A percentile compares a stretch with the other conserved stretches of the same genome.
Evolutionary conservation across 2,797 vertebrate species (phyloP).

Genomic region (Thamnophis elegans): DNA sequence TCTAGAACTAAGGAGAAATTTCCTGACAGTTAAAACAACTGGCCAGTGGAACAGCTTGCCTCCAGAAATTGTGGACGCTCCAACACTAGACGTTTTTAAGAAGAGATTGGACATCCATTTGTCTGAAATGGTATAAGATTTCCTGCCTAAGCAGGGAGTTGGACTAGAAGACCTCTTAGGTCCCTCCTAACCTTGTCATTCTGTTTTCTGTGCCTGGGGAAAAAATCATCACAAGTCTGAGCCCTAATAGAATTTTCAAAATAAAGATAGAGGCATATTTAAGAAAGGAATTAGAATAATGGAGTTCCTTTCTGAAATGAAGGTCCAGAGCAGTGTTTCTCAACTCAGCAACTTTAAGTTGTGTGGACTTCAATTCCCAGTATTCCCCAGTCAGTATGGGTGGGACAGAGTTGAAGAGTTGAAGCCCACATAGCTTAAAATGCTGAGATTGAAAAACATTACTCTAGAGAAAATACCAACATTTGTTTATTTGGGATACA

Average conservation of each 20-base stretch:
- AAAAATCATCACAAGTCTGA: conserved; percentile 37
- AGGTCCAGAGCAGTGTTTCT: neutral
- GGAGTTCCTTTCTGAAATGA: conserved; percentile 34
- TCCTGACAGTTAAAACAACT: neutral
- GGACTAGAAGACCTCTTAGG: neutral
- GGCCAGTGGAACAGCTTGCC: neutral
- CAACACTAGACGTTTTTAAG: neutral
- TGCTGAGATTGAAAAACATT: neutral
- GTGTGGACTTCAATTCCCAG: neutral
- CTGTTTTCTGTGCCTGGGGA: conserved; percentile 6
- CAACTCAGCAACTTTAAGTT: neutral
- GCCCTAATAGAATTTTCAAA: conserved; percentile 52
- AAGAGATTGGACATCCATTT: neutral
- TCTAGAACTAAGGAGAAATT: neutral
- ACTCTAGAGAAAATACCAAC: conserved; percentile 1
- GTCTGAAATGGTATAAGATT: neutral
- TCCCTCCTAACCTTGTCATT: neutral
- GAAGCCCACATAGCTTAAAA: neutral
- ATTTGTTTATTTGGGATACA: conserved; percentile 42
- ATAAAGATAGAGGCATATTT: conserved; percentile 40
- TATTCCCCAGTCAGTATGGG: neutral
- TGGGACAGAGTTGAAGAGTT: neutral
- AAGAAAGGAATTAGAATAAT: conserved; percentile 15
- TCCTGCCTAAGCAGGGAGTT: neutral
- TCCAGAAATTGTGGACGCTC: neutral